These are phyloP conservation scores for Centruroides sculpturatus DNA, from an alignment of 1,140 invertebrate genomes.

Conservation along the genomic window DNA sequence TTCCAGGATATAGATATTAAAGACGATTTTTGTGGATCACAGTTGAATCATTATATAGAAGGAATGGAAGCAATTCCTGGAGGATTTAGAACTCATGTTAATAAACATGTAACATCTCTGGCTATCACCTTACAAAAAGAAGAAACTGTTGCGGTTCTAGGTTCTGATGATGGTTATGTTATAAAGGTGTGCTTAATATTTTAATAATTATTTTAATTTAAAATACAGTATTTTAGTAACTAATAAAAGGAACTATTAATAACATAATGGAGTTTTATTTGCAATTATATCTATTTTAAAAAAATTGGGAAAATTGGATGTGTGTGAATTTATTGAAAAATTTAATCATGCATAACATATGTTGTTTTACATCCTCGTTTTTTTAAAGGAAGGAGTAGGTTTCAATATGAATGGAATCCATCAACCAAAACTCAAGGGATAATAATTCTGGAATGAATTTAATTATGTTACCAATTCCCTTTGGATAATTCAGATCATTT, in stretches of 20 bases:
- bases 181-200: constrained; percentile 15
- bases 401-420: too few relatives aligned
- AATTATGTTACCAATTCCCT: too few relatives aligned
- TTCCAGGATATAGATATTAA: not conserved
- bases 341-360: not conserved
- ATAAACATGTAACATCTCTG: constrained; percentile 15
- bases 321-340: too few relatives aligned
- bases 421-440: too few relatives aligned
- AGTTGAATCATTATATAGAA: constrained; percentile 19
- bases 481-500: too few relatives aligned
- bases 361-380: not conserved
- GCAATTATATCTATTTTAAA: too few relatives aligned
- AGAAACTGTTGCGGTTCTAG: constrained; percentile 15
- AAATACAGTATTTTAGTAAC: too few relatives aligned
- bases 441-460: too few relatives aligned
- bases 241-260: too few relatives aligned
- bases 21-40: constrained; percentile 18
- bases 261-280: too few relatives aligned
- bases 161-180: constrained; percentile 16
- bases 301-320: too few relatives aligned
- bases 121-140: constrained; percentile 14
- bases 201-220: not conserved
- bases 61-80: constrained; percentile 13
- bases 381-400: not conserved
- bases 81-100: constrained; percentile 1